Conservation (phyloP, 35 echinoderm and acorn worm genomes). For the Hemicentrotus pulcherrimus region DNA sequence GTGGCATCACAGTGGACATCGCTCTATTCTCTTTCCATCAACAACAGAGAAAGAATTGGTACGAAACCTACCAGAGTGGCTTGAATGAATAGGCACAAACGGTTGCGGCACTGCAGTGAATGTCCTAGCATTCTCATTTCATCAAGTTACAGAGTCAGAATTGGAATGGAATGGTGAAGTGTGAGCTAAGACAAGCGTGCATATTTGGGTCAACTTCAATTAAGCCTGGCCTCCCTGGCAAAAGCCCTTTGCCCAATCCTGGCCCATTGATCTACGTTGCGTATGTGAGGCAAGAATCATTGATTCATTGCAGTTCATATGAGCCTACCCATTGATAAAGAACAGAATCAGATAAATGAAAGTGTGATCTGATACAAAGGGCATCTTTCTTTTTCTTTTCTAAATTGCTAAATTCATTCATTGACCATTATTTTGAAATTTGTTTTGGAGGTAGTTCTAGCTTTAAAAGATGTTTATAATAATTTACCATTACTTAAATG, state of each 20-base stretch:
- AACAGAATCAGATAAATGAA: not conserved
- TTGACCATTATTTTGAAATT: no score
- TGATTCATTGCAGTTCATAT: not conserved
- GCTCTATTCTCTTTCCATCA: no score
- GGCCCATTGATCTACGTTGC: not conserved
- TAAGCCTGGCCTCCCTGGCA: not conserved
- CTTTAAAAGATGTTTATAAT: no score
- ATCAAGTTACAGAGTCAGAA: not conserved
- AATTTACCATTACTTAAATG: no score
- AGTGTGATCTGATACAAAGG: not conserved
- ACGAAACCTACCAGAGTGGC: not conserved
- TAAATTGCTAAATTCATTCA: no score
- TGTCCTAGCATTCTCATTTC: not conserved
- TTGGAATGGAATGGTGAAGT: not conserved
- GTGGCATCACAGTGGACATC: no score
- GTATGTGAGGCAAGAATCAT: not conserved
- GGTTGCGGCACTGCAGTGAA: not conserved
- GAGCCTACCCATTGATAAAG: not conserved
- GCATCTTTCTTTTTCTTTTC: not conserved
- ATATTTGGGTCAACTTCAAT: conserved; percentile 13
- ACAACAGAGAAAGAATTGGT: not conserved
- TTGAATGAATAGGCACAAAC: not conserved
- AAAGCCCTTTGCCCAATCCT: not conserved
- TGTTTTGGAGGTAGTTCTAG: no score
- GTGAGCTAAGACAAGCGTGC: not conserved